phyloP scores from a whole-genome alignment of 2,888 invertebrate genomes.

The Crepidodera aurea region DNA sequence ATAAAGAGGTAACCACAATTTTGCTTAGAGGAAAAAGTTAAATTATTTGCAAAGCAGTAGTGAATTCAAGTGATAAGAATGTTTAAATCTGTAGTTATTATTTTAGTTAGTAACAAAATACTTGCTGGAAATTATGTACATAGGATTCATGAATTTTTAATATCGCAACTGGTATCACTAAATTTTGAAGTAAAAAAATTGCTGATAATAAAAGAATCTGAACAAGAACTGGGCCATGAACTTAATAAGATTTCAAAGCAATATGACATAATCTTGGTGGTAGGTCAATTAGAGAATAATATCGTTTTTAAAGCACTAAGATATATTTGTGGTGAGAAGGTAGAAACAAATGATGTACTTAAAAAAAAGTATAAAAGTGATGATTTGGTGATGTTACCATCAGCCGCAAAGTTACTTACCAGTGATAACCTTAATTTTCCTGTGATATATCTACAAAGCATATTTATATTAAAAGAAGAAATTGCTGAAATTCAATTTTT shows the following conservation, averaged over 20 bases:
- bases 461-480: conserved; percentile 34
- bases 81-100: conserved; percentile 26
- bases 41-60: too few species aligned
- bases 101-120: conserved; percentile 26
- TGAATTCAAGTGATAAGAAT: conserved; percentile 13
- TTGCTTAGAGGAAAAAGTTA: too few species aligned
- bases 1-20: too few species aligned
- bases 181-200: conserved; percentile 39
- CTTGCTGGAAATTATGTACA: conserved; percentile 20
- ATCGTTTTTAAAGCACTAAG: conserved; percentile 43
- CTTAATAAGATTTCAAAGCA: conserved; percentile 40
- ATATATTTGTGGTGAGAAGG: conserved; percentile 43
- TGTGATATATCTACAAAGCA: conserved; percentile 37
- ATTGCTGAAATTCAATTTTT: conserved; percentile 25
- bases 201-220: conserved; percentile 36
- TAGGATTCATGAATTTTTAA: conserved; percentile 16
- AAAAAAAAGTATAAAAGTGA: conserved; percentile 18
- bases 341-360: conserved; percentile 26
- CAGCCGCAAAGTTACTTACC: conserved; percentile 41
- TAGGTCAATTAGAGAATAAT: conserved; percentile 40
- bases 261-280: conserved; percentile 50
- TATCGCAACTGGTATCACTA: conserved; percentile 30
- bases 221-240: conserved; percentile 31
- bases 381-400: conserved; percentile 38
- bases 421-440: conserved; percentile 30